phyloP scores from a whole-genome alignment of 2,113 vertebrate species.

The Takifugu flavidus region DNA sequence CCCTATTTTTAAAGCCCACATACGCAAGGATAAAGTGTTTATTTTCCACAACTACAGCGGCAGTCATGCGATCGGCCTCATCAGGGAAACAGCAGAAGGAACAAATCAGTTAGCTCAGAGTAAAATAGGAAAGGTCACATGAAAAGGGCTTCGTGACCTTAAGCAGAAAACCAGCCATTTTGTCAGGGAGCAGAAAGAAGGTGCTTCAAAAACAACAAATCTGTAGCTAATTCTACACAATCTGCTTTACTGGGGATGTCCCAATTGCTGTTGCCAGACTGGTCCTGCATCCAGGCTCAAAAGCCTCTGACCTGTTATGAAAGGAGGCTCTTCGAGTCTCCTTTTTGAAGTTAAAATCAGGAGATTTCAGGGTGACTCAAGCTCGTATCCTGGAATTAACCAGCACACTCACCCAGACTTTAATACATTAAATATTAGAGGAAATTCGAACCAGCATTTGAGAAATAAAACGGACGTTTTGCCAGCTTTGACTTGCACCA shows the following conservation, averaged over 20 bases:
- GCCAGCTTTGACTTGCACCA: background rate
- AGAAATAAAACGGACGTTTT: no score
- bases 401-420: no score
- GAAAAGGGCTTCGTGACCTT: constrained; percentile 67
- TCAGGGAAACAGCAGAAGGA: constrained; percentile 23
- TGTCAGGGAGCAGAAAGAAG: constrained; percentile 28
- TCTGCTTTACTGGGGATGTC: constrained; percentile 4
- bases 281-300: no score
- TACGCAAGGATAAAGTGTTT: background rate
- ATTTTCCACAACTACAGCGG: constrained; percentile 23
- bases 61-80: constrained; percentile 62
- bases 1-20: constrained; percentile 18
- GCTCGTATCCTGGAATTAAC: no score
- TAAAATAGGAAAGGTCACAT: constrained; percentile 12
- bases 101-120: constrained; percentile 15
- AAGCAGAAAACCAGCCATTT: constrained; percentile 27
- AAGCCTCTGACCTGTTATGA: no score
- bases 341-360: no score
- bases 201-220: constrained; percentile 4
- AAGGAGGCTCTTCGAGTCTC: no score
- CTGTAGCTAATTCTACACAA: constrained; percentile 6
- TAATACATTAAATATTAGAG: no score
- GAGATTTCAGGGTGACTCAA: no score
- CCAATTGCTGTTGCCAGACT: background rate
- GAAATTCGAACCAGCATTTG: no score